Conservation (phyloP, 1,140 invertebrate genomes). For the Drosophila leontia region DNA sequence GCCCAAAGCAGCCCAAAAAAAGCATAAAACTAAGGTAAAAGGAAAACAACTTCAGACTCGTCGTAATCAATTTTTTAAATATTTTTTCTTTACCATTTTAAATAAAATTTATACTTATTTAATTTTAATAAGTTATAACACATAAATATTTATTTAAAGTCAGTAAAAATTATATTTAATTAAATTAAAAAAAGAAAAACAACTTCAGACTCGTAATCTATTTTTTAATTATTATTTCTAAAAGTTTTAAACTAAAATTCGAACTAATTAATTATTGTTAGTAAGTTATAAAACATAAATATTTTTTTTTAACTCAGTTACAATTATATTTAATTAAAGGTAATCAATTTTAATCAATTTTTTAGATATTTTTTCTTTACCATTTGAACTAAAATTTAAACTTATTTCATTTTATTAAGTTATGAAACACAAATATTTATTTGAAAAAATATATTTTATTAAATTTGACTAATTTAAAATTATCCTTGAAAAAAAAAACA, state of each 20-base stretch:
- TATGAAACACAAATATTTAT: not conserved
- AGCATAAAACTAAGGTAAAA: constrained; percentile 3
- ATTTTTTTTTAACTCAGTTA: not conserved
- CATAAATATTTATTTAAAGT: no score
- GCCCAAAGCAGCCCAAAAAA: constrained; percentile 1
- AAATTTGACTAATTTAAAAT: not conserved
- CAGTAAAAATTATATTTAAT: no score
- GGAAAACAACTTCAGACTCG: constrained; percentile 13
- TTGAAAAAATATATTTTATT: not conserved
- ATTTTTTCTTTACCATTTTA: not conserved
- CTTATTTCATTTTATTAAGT: not conserved
- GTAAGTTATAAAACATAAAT: not conserved
- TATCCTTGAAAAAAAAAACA: not conserved
- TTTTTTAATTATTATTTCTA: not conserved
- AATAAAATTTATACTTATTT: not conserved
- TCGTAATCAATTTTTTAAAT: constrained; percentile 21
- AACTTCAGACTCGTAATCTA: not conserved
- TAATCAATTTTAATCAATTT: not conserved
- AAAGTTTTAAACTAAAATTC: not conserved
- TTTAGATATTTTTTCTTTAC: not conserved
- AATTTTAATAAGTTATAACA: no score
- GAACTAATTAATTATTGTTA: not conserved
- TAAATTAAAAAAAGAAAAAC: no score
- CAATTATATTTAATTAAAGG: no score
- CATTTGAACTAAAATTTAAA: no score